Percentiles rank a stretch among this genome's conserved stretches.
Conservation (phyloP, 30 jellyfish, hydroid and myxozoan genomes). For the Morbakka virulenta region DNA sequence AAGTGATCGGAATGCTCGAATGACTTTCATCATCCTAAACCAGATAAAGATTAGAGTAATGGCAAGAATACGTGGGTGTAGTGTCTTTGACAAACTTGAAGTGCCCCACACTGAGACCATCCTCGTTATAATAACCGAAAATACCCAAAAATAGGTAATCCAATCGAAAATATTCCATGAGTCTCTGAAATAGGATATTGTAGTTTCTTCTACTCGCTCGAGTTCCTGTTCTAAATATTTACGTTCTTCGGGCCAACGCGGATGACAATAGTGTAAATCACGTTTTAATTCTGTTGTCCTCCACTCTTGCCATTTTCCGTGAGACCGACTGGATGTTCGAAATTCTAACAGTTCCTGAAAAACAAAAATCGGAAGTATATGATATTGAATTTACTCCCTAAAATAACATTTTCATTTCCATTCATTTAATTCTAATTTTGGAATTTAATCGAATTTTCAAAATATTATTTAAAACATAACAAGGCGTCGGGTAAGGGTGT, state of each 20-base stretch:
- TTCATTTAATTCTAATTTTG: too few relatives aligned
- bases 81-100: conserved; percentile 30
- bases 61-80: conserved; percentile 80
- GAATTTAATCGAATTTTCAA: too few relatives aligned
- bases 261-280: conserved; percentile 87
- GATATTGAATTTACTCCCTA: too few relatives aligned
- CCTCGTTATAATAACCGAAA: conserved; percentile 59
- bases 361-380: background rate
- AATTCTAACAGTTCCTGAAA: conserved; percentile 87
- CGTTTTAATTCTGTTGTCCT: conserved; percentile 59
- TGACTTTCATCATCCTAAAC: conserved; percentile 80
- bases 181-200: conserved; percentile 72
- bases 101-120: conserved; percentile 61
- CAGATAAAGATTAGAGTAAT: conserved; percentile 80
- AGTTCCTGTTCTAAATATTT: conserved; percentile 72
- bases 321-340: conserved; percentile 63
- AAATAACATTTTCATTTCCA: too few relatives aligned
- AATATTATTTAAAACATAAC: too few relatives aligned
- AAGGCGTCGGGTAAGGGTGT: too few relatives aligned
- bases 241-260: conserved; percentile 97
- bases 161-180: conserved; percentile 93
- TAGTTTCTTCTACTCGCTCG: conserved; percentile 55
- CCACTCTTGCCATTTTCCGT: conserved; percentile 70
- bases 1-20: conserved; percentile 68
- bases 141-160: conserved; percentile 82